Evolutionary conservation across 2,888 invertebrate species (phyloP).

Genomic region (Thera britannica): DNA sequence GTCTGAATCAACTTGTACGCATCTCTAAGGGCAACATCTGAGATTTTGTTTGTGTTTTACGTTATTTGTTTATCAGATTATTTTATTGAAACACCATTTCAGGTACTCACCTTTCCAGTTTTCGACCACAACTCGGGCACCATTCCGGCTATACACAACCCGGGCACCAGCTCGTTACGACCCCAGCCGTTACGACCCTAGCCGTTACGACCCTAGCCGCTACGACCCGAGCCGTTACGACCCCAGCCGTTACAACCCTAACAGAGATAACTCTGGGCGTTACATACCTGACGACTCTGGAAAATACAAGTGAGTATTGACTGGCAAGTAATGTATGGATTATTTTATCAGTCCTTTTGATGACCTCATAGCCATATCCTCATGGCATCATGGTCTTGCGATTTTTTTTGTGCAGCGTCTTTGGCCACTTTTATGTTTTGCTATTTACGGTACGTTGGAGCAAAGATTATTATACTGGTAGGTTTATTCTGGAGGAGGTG

Average conservation of each 20-base stretch:
- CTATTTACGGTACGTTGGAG: too few relatives aligned
- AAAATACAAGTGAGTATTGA: constrained; percentile 61
- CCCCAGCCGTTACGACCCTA: constrained; percentile 45
- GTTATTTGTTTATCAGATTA: background rate
- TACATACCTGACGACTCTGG: constrained; percentile 63
- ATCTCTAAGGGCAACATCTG: too few relatives aligned
- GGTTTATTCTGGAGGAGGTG: too few relatives aligned
- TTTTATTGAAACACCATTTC: constrained; percentile 10
- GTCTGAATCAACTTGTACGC: too few relatives aligned
- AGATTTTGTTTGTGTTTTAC: background rate
- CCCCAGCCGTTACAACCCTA: constrained; percentile 45
- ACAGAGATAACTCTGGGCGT: constrained; percentile 58
- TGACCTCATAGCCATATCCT: too few relatives aligned
- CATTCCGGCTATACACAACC: constrained; percentile 17
- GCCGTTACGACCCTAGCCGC: constrained; percentile 39
- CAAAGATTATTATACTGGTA: too few relatives aligned
- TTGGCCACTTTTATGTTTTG: too few relatives aligned
- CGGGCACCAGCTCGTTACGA: constrained; percentile 38
- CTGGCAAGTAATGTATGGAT: background rate
- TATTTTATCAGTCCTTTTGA: too few relatives aligned
- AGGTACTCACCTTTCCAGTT: constrained; percentile 51
- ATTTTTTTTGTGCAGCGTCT: too few relatives aligned
- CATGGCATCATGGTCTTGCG: too few relatives aligned
- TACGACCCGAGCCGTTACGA: constrained; percentile 49
- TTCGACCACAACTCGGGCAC: constrained; percentile 19